phyloP scores from a whole-genome alignment of 64 coral and sea anemone species.

The Montipora capricornis region DNA sequence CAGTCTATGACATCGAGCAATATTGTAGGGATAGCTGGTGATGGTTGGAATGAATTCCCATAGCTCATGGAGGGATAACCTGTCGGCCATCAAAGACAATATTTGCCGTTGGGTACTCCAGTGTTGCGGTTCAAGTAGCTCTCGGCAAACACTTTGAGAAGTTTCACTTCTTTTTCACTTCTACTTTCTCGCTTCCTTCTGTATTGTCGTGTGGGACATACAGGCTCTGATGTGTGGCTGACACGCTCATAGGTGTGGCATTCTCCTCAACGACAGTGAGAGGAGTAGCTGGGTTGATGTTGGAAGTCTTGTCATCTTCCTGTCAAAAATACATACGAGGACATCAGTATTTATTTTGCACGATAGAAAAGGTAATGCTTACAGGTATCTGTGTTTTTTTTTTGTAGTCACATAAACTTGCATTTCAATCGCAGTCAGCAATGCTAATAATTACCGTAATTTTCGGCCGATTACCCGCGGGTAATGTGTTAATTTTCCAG shows the following conservation, averaged over 20 bases:
- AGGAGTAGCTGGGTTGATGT: neutral
- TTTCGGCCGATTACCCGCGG: too few relatives aligned
- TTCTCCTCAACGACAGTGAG: neutral
- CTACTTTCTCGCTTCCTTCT: slow-evolving; percentile 1
- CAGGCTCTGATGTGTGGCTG: neutral
- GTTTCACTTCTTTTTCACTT: neutral
- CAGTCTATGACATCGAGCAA: too few relatives aligned
- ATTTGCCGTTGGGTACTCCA: too few relatives aligned
- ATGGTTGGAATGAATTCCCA: too few relatives aligned
- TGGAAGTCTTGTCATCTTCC: neutral
- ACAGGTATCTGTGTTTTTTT: neutral
- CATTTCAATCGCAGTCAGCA: neutral
- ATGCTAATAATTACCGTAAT: neutral
- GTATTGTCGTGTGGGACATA: neutral
- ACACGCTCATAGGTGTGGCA: neutral
- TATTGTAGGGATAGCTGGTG: too few relatives aligned
- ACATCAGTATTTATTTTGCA: neutral
- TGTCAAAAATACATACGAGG: neutral
- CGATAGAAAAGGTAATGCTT: neutral
- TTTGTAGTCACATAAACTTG: neutral
- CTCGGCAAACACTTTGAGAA: too few relatives aligned
- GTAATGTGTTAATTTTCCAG: too few relatives aligned
- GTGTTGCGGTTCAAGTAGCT: too few relatives aligned
- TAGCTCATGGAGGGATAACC: too few relatives aligned
- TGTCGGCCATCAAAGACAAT: too few relatives aligned